Percentiles rank a stretch among this genome's conserved stretches.
Evolutionary conservation across 2,113 vertebrate genomes (phyloP).

Genomic region (Gymnobelideus leadbeateri): DNA sequence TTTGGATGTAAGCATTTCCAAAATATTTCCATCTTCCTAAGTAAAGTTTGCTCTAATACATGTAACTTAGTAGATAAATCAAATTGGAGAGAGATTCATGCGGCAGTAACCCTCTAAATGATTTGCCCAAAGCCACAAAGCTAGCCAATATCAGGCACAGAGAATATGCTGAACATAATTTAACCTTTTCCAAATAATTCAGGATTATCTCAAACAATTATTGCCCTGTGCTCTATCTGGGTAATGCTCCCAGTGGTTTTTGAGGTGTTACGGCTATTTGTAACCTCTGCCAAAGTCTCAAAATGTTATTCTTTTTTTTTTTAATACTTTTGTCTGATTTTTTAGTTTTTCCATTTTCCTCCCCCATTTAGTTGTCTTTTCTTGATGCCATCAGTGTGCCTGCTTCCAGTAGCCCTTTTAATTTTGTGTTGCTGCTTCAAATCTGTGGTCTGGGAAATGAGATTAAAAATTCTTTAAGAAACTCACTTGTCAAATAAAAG

Average conservation of each 20-base stretch:
- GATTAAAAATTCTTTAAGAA: not conserved
- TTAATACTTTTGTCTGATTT: slow-evolving; percentile 10
- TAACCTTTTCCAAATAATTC: slow-evolving; percentile 51
- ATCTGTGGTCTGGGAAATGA: not conserved
- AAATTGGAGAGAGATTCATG: not conserved
- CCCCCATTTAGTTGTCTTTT: slow-evolving; percentile 26
- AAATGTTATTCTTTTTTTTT: slow-evolving; percentile 22
- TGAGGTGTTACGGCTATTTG: slow-evolving; percentile 17
- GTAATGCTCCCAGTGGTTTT: slow-evolving; percentile 35
- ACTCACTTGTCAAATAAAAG: not conserved
- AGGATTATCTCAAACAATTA: slow-evolving; percentile 14
- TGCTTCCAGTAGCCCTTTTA: slow-evolving; percentile 36
- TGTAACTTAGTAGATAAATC: not conserved
- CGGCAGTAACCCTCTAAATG: not conserved
- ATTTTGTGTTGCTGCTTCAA: slow-evolving; percentile 45
- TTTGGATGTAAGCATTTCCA: slow-evolving; percentile 42
- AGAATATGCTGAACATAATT: not conserved
- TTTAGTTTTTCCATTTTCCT: slow-evolving; percentile 22
- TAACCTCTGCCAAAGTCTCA: slow-evolving; percentile 22
- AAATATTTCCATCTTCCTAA: slow-evolving; percentile 19
- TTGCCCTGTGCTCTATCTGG: slow-evolving; percentile 55
- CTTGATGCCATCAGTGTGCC: slow-evolving; percentile 41
- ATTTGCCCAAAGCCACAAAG: not conserved
- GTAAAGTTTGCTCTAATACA: slow-evolving; percentile 20
- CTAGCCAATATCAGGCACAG: not conserved